Conservation (phyloP, 1,140 invertebrate genomes). For the Pogonus chalceus region DNA sequence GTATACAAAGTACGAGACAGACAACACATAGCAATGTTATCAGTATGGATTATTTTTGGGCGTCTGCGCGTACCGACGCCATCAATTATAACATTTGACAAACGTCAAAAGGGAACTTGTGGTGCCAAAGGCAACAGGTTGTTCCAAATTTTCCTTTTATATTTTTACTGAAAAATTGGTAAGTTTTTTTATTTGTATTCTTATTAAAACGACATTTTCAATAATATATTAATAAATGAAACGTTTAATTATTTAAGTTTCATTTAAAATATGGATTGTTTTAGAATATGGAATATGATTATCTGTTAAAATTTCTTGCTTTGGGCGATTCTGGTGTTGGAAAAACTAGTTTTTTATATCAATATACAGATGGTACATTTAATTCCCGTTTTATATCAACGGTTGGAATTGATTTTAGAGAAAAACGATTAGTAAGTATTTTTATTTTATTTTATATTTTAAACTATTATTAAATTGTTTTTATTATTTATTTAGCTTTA, state of each 20-base stretch:
- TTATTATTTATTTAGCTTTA: slow-evolving; percentile 68
- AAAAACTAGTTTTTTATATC: slow-evolving; percentile 87
- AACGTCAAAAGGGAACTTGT: background rate
- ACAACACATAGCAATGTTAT: background rate
- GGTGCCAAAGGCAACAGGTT: background rate
- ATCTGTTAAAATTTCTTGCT: slow-evolving; percentile 90
- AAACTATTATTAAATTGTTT: slow-evolving; percentile 18
- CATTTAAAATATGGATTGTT: background rate
- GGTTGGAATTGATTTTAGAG: slow-evolving; percentile 94
- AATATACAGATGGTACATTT: slow-evolving; percentile 90
- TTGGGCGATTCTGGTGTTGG: slow-evolving; percentile 90
- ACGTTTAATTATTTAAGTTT: background rate
- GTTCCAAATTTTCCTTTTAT: too few species aligned
- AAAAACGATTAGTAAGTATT: slow-evolving; percentile 81
- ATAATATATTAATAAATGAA: background rate
- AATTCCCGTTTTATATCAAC: slow-evolving; percentile 91
- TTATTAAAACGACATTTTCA: background rate
- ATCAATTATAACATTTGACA: background rate
- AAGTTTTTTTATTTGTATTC: background rate
- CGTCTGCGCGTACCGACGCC: background rate
- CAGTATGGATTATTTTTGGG: background rate
- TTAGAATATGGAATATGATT: slow-evolving; percentile 77
- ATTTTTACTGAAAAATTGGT: too few species aligned
- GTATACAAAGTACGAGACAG: too few species aligned
- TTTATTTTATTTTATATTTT: slow-evolving; percentile 11